Evolutionary conservation across 1,140 invertebrate species (phyloP).

Genomic region (Papilio helenus): DNA sequence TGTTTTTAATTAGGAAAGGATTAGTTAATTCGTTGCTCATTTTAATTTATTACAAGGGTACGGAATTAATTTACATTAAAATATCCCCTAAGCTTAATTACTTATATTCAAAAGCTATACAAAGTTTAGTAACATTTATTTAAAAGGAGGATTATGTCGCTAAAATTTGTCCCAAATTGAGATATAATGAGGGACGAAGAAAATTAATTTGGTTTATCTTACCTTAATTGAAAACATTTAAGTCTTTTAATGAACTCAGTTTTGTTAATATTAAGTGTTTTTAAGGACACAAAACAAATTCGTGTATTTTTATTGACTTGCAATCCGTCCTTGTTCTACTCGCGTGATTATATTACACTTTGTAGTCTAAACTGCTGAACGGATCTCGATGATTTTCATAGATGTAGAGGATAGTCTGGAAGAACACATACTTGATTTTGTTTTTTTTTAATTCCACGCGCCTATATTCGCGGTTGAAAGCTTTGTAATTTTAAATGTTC

Average conservation of each 20-base stretch:
- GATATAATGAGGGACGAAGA: not conserved
- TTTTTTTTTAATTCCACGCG: too few species aligned
- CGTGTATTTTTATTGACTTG: not conserved
- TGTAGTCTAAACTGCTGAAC: too few species aligned
- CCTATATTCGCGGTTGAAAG: too few species aligned
- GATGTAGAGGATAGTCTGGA: too few species aligned
- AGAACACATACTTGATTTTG: too few species aligned
- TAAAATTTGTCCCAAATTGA: not conserved
- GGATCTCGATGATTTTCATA: too few species aligned
- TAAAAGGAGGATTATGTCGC: not conserved
- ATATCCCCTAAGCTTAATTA: conserved; percentile 7
- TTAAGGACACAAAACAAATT: not conserved
- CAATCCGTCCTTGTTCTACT: too few species aligned
- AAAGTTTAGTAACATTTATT: not conserved
- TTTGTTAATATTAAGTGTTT: not conserved
- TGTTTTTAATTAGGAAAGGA: not conserved
- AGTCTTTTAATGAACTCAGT: not conserved
- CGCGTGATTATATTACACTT: too few species aligned
- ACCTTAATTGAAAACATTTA: conserved; percentile 13
- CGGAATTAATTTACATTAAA: not conserved
- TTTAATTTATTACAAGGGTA: not conserved
- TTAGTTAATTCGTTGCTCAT: not conserved
- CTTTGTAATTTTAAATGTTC: too few species aligned
- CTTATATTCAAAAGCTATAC: not conserved
- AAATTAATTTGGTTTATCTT: conserved; percentile 3